phyloP scores from a whole-genome alignment of 2,797 vertebrate species.

The Gila robusta region DNA sequence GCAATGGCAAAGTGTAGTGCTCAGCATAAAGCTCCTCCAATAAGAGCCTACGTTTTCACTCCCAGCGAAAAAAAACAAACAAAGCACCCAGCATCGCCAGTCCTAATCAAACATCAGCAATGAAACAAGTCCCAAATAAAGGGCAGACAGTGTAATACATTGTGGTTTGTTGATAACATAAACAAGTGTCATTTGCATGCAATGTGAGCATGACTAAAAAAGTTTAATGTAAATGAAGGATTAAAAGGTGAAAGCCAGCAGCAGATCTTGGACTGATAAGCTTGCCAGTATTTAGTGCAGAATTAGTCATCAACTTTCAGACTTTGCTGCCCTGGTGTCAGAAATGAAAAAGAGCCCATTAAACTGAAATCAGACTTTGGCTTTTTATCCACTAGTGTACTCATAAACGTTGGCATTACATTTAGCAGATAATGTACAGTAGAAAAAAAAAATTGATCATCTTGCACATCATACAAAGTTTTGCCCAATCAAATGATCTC shows the following conservation, averaged over 20 bases:
- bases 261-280: constrained; percentile 27
- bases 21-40: constrained; percentile 37
- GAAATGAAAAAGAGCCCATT: background rate
- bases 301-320: background rate
- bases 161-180: constrained; percentile 31
- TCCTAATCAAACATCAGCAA: constrained; percentile 2
- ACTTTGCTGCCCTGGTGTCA: background rate
- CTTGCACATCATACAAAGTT: background rate
- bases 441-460: background rate
- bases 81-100: background rate
- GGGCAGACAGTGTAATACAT: background rate
- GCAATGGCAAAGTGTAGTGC: constrained; percentile 59
- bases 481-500: background rate
- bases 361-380: background rate
- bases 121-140: background rate
- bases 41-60: background rate
- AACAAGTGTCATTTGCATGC: background rate
- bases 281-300: constrained; percentile 8
- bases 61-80: background rate
- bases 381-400: background rate
- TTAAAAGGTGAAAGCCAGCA: background rate
- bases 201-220: background rate
- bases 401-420: background rate
- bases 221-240: background rate
- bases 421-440: background rate